Conservation (phyloP, 2,888 invertebrate genomes). For the Augochlorella aurata region DNA sequence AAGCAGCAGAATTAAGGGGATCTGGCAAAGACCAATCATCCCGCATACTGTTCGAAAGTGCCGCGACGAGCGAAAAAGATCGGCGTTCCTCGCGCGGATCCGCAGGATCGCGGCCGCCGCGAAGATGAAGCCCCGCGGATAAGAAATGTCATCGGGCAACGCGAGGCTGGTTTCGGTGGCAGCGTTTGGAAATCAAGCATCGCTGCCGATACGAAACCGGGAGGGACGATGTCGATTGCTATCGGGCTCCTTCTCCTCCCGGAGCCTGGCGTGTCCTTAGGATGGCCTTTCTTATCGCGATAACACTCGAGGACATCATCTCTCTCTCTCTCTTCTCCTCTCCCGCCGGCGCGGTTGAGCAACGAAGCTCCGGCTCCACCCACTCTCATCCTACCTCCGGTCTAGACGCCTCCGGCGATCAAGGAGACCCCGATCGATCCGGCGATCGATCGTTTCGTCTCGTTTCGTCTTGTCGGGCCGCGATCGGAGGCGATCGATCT, state of each 20-base stretch:
- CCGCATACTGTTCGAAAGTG: not conserved
- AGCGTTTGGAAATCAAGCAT: constrained; percentile 53
- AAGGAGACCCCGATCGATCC: constrained; percentile 69
- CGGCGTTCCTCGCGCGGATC: not conserved
- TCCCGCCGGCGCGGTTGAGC: constrained; percentile 68
- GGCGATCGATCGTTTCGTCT: constrained; percentile 58
- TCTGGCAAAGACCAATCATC: not conserved
- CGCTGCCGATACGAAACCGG: constrained; percentile 47
- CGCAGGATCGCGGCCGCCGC: not conserved
- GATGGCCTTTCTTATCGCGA: constrained; percentile 80
- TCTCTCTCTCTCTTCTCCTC: constrained; percentile 46
- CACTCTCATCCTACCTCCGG: constrained; percentile 75
- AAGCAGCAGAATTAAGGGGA: constrained; percentile 10
- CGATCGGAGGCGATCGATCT: constrained; percentile 47
- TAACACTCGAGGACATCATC: constrained; percentile 79
- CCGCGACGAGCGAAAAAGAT: not conserved
- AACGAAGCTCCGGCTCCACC: constrained; percentile 77
- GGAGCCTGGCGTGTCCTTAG: constrained; percentile 78
- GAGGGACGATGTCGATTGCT: constrained; percentile 66
- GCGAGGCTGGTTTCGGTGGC: constrained; percentile 55
- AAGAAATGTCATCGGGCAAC: constrained; percentile 42
- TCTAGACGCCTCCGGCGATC: constrained; percentile 70
- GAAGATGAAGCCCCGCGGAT: constrained; percentile 29
- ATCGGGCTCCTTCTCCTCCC: constrained; percentile 66
- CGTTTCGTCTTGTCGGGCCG: constrained; percentile 52